phyloP scores from a whole-genome alignment of 2,888 invertebrate genomes.

The Leucoptera coffeella region DNA sequence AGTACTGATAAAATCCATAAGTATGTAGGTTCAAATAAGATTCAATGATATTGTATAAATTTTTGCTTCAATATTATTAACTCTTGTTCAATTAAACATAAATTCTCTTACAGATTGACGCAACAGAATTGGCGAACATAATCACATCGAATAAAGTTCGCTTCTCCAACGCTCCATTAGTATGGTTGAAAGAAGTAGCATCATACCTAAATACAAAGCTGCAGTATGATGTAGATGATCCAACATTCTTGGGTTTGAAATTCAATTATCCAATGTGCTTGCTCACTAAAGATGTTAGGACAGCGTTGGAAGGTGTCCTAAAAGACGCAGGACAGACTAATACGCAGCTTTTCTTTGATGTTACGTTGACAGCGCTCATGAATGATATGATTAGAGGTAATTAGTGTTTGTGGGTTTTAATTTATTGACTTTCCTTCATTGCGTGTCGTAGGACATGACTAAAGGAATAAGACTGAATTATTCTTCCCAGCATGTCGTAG shows the following conservation, averaged over 20 bases:
- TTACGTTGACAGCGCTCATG: conserved; percentile 62
- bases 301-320: conserved; percentile 37
- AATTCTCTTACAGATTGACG: conserved; percentile 49
- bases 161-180: conserved; percentile 63
- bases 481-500: no score
- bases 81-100: no score
- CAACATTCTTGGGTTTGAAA: conserved; percentile 50
- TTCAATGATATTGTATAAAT: no score
- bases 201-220: conserved; percentile 58
- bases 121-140: conserved; percentile 43
- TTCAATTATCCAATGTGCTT: conserved; percentile 51
- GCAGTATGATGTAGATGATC: conserved; percentile 58
- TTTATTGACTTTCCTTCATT: neutral
- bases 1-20: no score
- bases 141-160: conserved; percentile 53
- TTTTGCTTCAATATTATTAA: no score
- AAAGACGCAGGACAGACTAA: conserved; percentile 58
- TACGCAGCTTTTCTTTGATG: conserved; percentile 64
- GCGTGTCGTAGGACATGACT: no score
- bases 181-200: conserved; percentile 65
- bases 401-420: conserved; percentile 3
- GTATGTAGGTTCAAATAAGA: no score
- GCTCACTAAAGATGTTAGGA: conserved; percentile 35
- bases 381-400: conserved; percentile 66
- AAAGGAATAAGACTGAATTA: no score